Evolutionary conservation across 1,140 invertebrate genomes (phyloP).

Genomic region (Babylonia areolata): DNA sequence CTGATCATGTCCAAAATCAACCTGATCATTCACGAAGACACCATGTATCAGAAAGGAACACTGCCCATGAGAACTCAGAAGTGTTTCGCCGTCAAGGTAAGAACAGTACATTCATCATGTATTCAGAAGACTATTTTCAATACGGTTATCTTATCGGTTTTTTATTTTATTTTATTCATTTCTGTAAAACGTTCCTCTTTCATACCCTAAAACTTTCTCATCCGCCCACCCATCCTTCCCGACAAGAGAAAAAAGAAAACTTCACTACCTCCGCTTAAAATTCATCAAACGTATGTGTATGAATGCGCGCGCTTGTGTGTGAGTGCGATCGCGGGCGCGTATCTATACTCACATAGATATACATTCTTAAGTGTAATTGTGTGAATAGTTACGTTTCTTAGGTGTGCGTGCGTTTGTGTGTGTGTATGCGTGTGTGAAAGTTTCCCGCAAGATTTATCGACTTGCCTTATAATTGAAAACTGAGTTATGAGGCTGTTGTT

Average conservation of each 20-base stretch:
- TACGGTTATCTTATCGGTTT: too few relatives aligned
- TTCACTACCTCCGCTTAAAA: too few relatives aligned
- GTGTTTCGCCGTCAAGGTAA: slow-evolving; percentile 88
- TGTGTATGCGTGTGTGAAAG: not conserved
- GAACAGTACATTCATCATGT: too few relatives aligned
- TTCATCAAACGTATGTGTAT: not conserved
- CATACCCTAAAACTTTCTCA: too few relatives aligned
- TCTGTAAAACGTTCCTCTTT: slow-evolving; percentile 7
- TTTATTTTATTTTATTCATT: not conserved
- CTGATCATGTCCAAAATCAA: slow-evolving; percentile 82
- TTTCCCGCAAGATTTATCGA: too few relatives aligned
- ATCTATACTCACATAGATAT: too few relatives aligned
- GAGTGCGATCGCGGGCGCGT: not conserved
- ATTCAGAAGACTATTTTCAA: too few relatives aligned
- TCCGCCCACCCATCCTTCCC: too few relatives aligned
- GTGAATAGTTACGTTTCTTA: not conserved
- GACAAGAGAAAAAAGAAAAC: too few relatives aligned
- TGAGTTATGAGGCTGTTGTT: too few relatives aligned
- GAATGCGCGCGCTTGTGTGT: not conserved
- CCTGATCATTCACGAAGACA: slow-evolving; percentile 85
- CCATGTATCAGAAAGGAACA: slow-evolving; percentile 83
- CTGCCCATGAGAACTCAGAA: slow-evolving; percentile 84
- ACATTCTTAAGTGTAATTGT: too few relatives aligned
- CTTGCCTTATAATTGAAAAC: too few relatives aligned
- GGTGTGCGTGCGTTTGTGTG: not conserved